These are phyloP conservation scores for Struthio camelus DNA, from an alignment of 2,113 vertebrate genomes.

Conservation along the genomic window DNA sequence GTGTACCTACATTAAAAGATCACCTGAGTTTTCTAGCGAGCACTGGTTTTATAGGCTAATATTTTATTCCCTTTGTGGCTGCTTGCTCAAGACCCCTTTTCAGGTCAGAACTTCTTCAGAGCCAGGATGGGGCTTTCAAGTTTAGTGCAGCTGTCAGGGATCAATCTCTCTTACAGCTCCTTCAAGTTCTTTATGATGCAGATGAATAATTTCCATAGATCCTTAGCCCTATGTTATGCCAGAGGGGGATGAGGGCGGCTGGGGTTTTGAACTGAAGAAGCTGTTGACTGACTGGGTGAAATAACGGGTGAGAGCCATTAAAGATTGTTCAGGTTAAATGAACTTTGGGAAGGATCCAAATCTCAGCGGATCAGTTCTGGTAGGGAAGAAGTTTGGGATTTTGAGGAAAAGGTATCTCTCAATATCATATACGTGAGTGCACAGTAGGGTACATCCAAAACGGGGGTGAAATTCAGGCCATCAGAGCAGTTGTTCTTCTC, in stretches of 20 bases:
- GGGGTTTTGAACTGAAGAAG: constrained; percentile 34
- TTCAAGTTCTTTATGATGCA: constrained; percentile 65
- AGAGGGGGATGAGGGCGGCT: neutral
- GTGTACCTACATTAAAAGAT: constrained; percentile 59
- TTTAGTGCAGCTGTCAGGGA: constrained; percentile 43
- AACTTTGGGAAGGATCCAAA: neutral
- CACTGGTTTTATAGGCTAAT: constrained; percentile 54
- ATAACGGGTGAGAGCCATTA: constrained; percentile 35
- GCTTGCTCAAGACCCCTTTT: constrained; percentile 42
- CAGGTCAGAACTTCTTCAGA: constrained; percentile 63
- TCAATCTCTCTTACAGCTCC: constrained; percentile 52
- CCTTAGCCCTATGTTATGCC: neutral
- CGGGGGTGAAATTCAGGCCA: neutral
- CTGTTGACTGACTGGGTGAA: constrained; percentile 25
- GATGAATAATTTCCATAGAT: constrained; percentile 42
- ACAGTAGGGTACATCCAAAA: neutral
- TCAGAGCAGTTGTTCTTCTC: neutral
- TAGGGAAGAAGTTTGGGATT: neutral
- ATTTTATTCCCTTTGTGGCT: constrained; percentile 63
- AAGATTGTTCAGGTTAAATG: constrained; percentile 42
- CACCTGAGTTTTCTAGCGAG: constrained; percentile 50
- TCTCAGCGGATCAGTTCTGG: neutral
- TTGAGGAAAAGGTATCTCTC: neutral
- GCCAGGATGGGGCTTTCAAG: constrained; percentile 56
- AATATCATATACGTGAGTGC: neutral